Percentiles rank a stretch among this genome's conserved stretches.
Conservation (phyloP, 2,888 invertebrate genomes). For the Apodemia duryi region DNA sequence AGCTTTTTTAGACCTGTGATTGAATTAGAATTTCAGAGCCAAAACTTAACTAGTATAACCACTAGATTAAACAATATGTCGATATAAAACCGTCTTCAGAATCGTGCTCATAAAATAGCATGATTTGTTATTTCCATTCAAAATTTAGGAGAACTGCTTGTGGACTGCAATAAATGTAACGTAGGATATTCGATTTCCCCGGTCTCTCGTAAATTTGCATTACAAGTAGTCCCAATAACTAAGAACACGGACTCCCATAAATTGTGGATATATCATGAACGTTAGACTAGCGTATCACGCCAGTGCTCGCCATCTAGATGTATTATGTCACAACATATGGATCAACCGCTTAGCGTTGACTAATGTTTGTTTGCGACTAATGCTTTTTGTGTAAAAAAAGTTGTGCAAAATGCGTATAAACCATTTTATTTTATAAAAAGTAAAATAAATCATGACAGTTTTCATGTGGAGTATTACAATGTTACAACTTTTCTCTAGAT, state of each 20-base stretch:
- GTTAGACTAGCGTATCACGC: slow-evolving; percentile 11
- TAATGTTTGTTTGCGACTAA: background rate
- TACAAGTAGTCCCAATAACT: slow-evolving; percentile 18
- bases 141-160: slow-evolving; percentile 3
- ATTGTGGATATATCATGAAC: slow-evolving; percentile 11
- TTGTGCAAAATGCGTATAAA: too few species aligned
- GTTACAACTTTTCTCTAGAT: too few species aligned
- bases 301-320: background rate
- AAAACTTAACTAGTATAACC: too few species aligned
- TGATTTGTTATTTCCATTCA: slow-evolving; percentile 11
- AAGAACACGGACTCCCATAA: slow-evolving; percentile 20
- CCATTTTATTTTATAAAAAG: too few species aligned
- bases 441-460: too few species aligned
- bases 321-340: background rate
- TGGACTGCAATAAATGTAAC: slow-evolving; percentile 11
- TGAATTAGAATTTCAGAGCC: too few species aligned
- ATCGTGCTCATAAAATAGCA: slow-evolving; percentile 3
- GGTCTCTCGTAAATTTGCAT: slow-evolving; percentile 19
- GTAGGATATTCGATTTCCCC: slow-evolving; percentile 18
- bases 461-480: too few species aligned
- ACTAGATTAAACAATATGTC: background rate
- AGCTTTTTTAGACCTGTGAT: too few species aligned
- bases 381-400: background rate
- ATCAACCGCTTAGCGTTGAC: background rate
- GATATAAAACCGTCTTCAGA: slow-evolving; percentile 1